Base-by-base conservation (phyloP, 2,888 invertebrate genomes). In the Orthosia incerta region DNA sequence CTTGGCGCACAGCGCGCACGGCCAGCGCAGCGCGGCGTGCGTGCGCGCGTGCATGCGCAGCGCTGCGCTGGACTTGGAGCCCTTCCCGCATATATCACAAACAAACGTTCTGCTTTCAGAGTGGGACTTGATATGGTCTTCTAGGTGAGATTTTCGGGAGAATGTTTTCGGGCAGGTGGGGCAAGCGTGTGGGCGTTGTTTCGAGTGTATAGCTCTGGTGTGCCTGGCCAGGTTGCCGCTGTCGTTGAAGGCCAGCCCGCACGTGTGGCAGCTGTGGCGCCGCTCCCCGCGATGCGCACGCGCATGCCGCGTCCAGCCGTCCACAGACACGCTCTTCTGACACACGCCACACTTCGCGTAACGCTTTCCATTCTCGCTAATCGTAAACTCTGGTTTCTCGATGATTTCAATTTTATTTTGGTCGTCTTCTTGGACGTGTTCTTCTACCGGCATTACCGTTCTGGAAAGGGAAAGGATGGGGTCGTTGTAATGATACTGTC, bases 31-130 rank as follows among this genome's bases (percentile, higher is more conserved):
- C 15, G 90, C 89, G 26, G 1, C 69, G 86, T 91, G 89, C 97
- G 97, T 90, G 89, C 59, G 91, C 88, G 71, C 91, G 87, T 97
- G 97, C 89, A 95, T 94, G 62, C 97, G 93, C 73, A 97, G 86
- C 13, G 97, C 97, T 3, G 97, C 96, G 60, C 94, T 87, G 1
- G 97, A 97, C 64, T 95, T 96, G 79, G 96, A 97, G 7, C 94
- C 92, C 80, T 95, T 96, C 0, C 97, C 97, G 89, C 97, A 97
- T 51, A 92, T 83, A 71, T 97, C 97, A 86, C 97, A 97, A 31
- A 96, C 91, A 88, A 94, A 97, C 0, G 95, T 95, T 53, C 97
- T 87, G 59, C 80, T 84, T 16, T 93, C 91, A 1, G 93, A 91
- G 85, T 97, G 97, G 15, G 95, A 94, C 26, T 92, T 93, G 68